phyloP scores from a whole-genome alignment of 1,140 invertebrate genomes.

The Conus ventricosus region DNA sequence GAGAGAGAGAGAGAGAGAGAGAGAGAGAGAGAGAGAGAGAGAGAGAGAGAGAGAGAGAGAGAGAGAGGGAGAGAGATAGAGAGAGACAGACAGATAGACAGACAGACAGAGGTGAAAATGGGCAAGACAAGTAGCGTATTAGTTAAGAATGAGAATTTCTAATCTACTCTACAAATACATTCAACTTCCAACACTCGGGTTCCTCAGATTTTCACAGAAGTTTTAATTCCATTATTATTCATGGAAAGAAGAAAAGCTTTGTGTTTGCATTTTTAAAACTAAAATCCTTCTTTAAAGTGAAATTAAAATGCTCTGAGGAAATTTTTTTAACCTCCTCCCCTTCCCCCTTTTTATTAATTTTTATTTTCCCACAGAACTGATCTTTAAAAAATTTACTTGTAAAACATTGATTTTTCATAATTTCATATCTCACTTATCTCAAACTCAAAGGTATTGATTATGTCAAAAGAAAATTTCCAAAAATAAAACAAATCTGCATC shows the following conservation, averaged over 20 bases:
- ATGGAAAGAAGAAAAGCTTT: too few relatives aligned
- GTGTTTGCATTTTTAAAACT: too few relatives aligned
- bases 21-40: not conserved
- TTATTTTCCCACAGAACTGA: not conserved
- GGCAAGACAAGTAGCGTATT: not conserved
- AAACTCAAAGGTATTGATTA: not conserved
- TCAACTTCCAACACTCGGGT: not conserved
- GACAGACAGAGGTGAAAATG: not conserved
- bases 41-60: not conserved
- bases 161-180: not conserved
- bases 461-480: not conserved
- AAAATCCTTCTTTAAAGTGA: too few relatives aligned
- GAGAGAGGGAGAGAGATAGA: conserved; percentile 10
- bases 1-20: conserved; percentile 9
- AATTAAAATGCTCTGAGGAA: too few relatives aligned
- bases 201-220: not conserved
- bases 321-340: not conserved
- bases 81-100: not conserved
- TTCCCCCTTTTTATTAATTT: not conserved
- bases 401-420: not conserved
- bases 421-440: not conserved
- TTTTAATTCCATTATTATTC: too few relatives aligned
- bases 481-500: too few relatives aligned
- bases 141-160: too few relatives aligned
- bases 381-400: too few relatives aligned